Base-by-base conservation (phyloP, 2,888 invertebrate species). In the Monochamus alternatus region DNA sequence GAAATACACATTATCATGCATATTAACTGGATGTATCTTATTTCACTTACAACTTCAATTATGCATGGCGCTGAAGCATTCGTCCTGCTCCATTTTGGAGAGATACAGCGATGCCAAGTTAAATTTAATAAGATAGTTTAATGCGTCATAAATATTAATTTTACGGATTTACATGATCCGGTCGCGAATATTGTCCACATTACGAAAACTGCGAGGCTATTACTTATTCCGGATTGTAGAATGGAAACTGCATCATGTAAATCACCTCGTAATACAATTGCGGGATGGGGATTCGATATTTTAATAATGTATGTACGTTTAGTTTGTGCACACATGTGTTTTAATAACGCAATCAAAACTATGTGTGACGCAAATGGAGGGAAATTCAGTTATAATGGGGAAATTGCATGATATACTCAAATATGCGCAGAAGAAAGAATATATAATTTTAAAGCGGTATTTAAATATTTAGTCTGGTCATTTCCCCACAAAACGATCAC, bases 31-130 rank as follows among this genome's bases (percentile, higher is more conserved):
- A 65, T 79, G 74, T 78, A 69, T 75, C 75, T 44, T 60, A 60
- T 69, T 69, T 78, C 78, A 78, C 76, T 76, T 78, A 75, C 75
- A 73, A 71, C 76, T 74, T 72, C 75, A 80, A 78, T 80, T 79
- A 79, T 79, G 77, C 79, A 67, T 59, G 65, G 22, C 51, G 31
- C 9, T 5, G 32, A 3, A 59, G 38, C 14, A 73, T 30, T 55
- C 59, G 66, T 64, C 55, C 60, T 59, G 30, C 22, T 55, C 52
- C 22, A 60, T 55, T 69, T 69, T 59, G 58, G 30, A 12, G 60
- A 60, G 60, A 69, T 60, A 47, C 62, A 3, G n/a, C 47, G 68
- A 43, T 60, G 60, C 12, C 7, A 47, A 5, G 58, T 32, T 69
- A 60, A 60, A 69, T 60, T 69, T 60, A 69, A 69, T 69, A 60